Evolutionary conservation across 2,888 invertebrate species (phyloP), one percentile per base, ranked within the genome.

Genomic region (Mythimna ferrago): DNA sequence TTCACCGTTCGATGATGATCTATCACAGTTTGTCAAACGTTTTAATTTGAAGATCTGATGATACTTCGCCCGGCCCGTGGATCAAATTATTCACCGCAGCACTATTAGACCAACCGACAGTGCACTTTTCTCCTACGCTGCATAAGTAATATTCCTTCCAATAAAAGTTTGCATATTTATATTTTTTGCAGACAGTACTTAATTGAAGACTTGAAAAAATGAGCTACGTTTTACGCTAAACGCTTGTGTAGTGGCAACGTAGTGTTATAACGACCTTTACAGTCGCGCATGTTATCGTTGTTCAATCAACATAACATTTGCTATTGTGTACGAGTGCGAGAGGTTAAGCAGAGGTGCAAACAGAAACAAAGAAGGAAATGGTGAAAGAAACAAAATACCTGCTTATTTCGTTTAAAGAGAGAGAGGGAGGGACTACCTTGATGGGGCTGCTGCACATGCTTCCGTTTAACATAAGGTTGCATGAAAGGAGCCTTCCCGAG

Each of bases 171-270:
- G 38, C 11, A 66, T 41, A 62, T 16, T 11, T 26, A 48, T 14
- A 11, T 54, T 19, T 78, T 74, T 78, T 61, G 78, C 54, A 38
- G 48, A 2, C 60, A 38, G 78, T 74, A 76, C 74, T 80, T 80
- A 89, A 88, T 86, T 88, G 86, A 85, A 81, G 83, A 81, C 72
- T 83, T 81, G 67, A 84, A 86, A 87, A 88, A 87, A 71, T 74
- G 38, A 82, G 41, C 61, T 78, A 70, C 70, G 58, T 80, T 82
- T 73, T 80, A 83, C 83, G 71, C 41, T 57, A 38, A 60, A 62
- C 56, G 80, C 6, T 41, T 67, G 70, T 48, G 26, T 71, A 67
- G 64, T 71, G 64, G n/a, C 26, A 38, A 48, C 62, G 53, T 69
- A 82, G 67, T 68, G 76, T 60, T 60, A 72, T 60, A 64, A 38